A percentile compares a stretch with the other conserved stretches of the same genome.
phyloP scores from a whole-genome alignment of 2,113 vertebrate genomes.

The Crocuta crocuta region DNA sequence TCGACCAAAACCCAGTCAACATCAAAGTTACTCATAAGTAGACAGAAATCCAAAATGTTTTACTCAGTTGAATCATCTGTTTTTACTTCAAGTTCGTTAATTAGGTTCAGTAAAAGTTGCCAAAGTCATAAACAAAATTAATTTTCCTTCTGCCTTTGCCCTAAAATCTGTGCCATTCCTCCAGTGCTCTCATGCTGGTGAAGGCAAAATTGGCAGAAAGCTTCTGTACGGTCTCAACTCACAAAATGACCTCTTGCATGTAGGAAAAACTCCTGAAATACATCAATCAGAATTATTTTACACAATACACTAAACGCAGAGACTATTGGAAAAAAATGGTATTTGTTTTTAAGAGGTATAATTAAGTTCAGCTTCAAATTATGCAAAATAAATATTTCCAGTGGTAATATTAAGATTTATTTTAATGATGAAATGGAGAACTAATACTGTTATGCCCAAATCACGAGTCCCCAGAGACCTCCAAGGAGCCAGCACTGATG shows the following conservation, averaged over 20 bases:
- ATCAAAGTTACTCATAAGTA: neutral
- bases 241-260: conserved; percentile 38
- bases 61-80: neutral
- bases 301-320: neutral
- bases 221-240: neutral
- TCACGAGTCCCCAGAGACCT: too few species aligned
- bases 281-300: neutral
- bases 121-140: neutral
- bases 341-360: conserved; percentile 10
- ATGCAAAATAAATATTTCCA: conserved; percentile 16
- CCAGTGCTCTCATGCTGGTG: neutral
- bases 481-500: too few species aligned
- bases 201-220: conserved; percentile 16
- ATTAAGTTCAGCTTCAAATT: conserved; percentile 32
- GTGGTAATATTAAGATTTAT: neutral
- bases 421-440: neutral
- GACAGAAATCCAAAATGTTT: neutral
- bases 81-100: conserved; percentile 11
- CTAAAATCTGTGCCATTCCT: neutral
- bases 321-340: neutral
- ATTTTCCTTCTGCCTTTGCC: neutral
- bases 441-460: neutral
- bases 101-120: neutral
- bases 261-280: neutral
- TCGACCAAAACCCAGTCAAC: neutral